These are phyloP conservation scores for Progne subis DNA, from an alignment of 2,113 vertebrate genomes.

Conservation along the genomic window DNA sequence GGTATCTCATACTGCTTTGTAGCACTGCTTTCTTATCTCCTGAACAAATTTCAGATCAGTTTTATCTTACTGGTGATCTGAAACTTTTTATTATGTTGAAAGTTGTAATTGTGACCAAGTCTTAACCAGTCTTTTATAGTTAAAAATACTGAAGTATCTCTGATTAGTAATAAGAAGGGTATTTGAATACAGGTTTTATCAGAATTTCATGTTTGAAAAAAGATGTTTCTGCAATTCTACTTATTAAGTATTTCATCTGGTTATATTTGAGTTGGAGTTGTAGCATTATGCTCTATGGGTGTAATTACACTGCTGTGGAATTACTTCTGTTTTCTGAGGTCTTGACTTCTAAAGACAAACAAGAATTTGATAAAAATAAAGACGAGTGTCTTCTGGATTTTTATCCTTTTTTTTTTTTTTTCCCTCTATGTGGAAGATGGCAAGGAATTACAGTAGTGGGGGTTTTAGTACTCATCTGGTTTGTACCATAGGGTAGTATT, in stretches of 20 bases:
- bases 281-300: background rate
- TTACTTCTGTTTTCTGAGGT: constrained; percentile 29
- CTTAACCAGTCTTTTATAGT: background rate
- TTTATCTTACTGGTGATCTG: background rate
- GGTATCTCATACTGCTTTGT: background rate
- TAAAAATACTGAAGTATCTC: background rate
- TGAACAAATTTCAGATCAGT: background rate
- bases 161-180: background rate
- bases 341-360: constrained; percentile 75
- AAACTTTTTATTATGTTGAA: background rate
- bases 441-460: constrained; percentile 59
- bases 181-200: constrained; percentile 6
- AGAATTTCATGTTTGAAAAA: background rate
- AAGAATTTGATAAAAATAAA: constrained; percentile 63
- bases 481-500: background rate
- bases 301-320: background rate
- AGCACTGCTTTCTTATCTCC: background rate
- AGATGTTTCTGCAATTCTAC: background rate
- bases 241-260: background rate
- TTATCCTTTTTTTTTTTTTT: constrained; percentile 63
- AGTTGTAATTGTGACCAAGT: background rate
- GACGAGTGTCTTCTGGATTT: constrained; percentile 25
- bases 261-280: background rate
- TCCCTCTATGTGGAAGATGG: constrained; percentile 22
- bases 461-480: constrained; percentile 65